phyloP scores from a whole-genome alignment of 2,113 vertebrate species.

The Callocephalon fimbriatum region DNA sequence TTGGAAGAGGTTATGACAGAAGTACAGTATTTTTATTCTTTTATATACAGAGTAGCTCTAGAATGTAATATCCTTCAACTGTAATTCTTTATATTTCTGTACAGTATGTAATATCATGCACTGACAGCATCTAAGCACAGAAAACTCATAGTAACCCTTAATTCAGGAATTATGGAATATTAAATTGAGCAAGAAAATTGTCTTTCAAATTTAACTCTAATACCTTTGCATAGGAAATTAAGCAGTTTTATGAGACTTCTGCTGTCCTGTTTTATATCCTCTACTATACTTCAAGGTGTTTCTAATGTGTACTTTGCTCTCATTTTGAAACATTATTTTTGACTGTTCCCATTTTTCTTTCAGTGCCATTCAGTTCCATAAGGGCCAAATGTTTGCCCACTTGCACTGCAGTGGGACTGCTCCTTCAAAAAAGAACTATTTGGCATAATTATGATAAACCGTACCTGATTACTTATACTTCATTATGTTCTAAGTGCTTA shows the following conservation, averaged over 20 bases:
- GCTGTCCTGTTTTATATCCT: constrained; percentile 56
- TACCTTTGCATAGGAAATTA: background rate
- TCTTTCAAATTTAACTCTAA: background rate
- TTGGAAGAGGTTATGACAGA: constrained; percentile 30
- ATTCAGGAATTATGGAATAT: background rate
- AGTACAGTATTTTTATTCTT: background rate
- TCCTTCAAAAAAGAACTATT: constrained; percentile 16
- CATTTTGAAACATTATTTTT: constrained; percentile 67
- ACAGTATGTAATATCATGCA: background rate
- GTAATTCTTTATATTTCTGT: background rate
- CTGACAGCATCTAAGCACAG: background rate
- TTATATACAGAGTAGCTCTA: background rate
- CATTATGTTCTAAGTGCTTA: constrained; percentile 25
- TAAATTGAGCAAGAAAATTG: background rate
- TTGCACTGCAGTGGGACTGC: constrained; percentile 17
- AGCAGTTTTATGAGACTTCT: background rate
- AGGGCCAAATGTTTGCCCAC: constrained; percentile 4
- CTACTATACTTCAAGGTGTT: constrained; percentile 44
- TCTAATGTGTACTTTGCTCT: constrained; percentile 50
- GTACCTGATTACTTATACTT: constrained; percentile 8
- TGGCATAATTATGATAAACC: constrained; percentile 40
- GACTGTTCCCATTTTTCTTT: constrained; percentile 60
- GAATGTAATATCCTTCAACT: background rate
- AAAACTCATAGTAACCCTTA: background rate
- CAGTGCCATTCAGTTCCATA: background rate